A percentile compares a stretch with the other conserved stretches of the same genome.
Evolutionary conservation across 2,797 vertebrate species (phyloP).

Genomic region (Chromobotia macracanthus): DNA sequence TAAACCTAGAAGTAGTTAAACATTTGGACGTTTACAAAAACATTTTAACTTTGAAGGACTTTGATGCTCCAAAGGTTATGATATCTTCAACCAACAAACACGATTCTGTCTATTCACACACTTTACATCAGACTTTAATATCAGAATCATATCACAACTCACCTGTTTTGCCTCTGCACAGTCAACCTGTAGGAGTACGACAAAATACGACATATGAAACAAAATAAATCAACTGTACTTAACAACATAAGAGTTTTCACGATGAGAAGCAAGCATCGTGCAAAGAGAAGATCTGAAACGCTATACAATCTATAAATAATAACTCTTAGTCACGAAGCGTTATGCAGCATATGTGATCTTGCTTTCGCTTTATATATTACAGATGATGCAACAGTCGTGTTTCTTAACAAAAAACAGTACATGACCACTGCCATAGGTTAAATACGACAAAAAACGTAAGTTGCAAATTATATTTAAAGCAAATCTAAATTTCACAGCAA

Average conservation of each 20-base stretch:
- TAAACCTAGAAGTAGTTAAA: too few species aligned
- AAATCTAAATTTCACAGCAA: too few species aligned
- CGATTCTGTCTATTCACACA: neutral
- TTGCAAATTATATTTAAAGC: neutral
- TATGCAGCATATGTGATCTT: neutral
- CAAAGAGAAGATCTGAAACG: too few species aligned
- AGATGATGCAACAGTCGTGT: constrained; percentile 6
- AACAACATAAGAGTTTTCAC: neutral
- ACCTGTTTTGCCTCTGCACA: neutral
- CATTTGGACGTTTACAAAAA: too few species aligned
- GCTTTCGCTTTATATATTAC: constrained; percentile 3
- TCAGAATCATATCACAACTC: neutral
- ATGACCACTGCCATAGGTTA: too few species aligned
- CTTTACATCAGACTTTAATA: neutral
- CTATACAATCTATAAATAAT: too few species aligned
- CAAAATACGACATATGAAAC: too few species aligned
- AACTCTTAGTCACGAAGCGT: neutral
- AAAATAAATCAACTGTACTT: too few species aligned
- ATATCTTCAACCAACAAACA: neutral
- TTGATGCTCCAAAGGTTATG: too few species aligned
- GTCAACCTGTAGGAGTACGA: constrained; percentile 16
- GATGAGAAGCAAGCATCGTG: neutral
- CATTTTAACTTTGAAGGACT: too few species aligned
- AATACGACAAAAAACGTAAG: too few species aligned
- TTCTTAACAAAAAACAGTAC: neutral